phyloP scores from a whole-genome alignment of 2,888 invertebrate genomes.

The Hypercompe scribonia region DNA sequence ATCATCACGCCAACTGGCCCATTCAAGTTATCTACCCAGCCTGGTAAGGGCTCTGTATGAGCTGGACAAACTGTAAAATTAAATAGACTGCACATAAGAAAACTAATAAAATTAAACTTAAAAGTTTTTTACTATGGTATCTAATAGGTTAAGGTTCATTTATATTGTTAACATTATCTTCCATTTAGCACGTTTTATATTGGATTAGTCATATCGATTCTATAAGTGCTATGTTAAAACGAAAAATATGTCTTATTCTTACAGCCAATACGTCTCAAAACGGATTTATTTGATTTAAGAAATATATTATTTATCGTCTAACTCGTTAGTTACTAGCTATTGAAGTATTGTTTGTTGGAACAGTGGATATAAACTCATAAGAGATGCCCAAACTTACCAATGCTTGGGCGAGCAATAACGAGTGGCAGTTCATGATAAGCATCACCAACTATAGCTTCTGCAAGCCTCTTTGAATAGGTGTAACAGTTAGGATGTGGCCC shows the following conservation, averaged over 20 bases:
- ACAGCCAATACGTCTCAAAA: no score
- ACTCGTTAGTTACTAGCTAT: not conserved
- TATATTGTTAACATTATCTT: no score
- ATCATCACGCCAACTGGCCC: slow-evolving; percentile 94
- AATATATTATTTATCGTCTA: not conserved
- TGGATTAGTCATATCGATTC: no score
- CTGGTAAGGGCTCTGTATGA: slow-evolving; percentile 89
- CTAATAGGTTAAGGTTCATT: no score
- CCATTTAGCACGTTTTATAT: no score
- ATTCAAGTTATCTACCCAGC: slow-evolving; percentile 97
- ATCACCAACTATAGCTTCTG: slow-evolving; percentile 93
- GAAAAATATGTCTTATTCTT: no score
- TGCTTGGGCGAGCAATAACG: slow-evolving; percentile 96
- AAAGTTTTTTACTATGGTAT: no score
- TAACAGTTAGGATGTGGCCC: slow-evolving; percentile 96
- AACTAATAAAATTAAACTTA: not conserved
- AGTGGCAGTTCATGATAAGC: slow-evolving; percentile 92
- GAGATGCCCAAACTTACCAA: slow-evolving; percentile 89
- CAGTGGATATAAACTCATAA: not conserved
- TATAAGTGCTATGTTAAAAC: no score
- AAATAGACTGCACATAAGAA: not conserved
- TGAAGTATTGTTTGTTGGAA: not conserved
- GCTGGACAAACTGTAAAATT: slow-evolving; percentile 79
- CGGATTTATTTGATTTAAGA: no score
- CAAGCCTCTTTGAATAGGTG: slow-evolving; percentile 96